Conservation (phyloP, 2,113 vertebrate genomes). For the Alouatta palliata region DNA sequence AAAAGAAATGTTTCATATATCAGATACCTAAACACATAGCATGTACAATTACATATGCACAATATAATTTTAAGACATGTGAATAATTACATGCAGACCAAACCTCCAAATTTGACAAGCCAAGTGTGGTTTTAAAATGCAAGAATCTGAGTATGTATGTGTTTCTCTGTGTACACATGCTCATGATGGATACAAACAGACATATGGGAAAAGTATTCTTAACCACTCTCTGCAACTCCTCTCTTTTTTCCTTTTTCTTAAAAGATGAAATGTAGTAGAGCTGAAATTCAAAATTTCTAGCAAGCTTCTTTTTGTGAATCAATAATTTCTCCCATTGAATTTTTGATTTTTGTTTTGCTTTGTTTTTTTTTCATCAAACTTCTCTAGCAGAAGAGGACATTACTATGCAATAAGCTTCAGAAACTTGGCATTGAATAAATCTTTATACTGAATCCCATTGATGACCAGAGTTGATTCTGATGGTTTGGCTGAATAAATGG, state of each 20-base stretch:
- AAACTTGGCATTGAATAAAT: not conserved
- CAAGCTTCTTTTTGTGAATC: not conserved
- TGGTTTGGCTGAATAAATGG: not conserved
- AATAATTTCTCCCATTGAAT: not conserved
- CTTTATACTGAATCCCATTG: not conserved
- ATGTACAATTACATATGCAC: not conserved
- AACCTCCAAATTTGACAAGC: not conserved
- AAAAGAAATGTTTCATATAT: not conserved
- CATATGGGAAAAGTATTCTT: not conserved
- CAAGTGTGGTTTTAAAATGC: not conserved
- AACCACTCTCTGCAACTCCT: not conserved
- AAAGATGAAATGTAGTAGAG: not conserved
- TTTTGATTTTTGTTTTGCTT: not conserved
- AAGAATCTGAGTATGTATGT: not conserved
- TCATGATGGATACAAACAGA: not conserved
- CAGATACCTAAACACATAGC: not conserved
- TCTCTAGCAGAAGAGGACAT: not conserved
- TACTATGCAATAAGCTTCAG: not conserved
- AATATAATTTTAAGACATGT: not conserved
- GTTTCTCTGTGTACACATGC: not conserved
- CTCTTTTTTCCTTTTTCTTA: not conserved
- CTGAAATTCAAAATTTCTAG: conserved; percentile 13
- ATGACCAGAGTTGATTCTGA: not conserved
- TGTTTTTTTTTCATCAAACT: not conserved
- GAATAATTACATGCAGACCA: not conserved